Evolutionary conservation across 2,113 vertebrate genomes (phyloP).

Genomic region (Collichthys lucidus): DNA sequence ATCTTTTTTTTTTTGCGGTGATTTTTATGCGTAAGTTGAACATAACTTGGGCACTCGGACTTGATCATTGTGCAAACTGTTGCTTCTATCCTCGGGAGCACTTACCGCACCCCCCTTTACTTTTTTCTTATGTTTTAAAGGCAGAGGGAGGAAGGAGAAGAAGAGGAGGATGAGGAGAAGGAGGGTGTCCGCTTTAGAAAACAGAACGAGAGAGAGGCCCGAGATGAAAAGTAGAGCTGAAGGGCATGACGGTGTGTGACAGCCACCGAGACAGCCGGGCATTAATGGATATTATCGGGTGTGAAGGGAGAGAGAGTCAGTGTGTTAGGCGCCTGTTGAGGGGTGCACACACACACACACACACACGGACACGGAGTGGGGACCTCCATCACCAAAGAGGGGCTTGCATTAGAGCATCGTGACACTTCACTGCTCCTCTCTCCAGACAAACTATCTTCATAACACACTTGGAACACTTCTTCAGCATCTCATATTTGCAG

Average conservation of each 20-base stretch:
- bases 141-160: too few relatives aligned
- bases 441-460: conserved; percentile 14
- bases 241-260: conserved; percentile 63
- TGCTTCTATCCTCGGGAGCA: conserved; percentile 69
- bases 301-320: background rate
- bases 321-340: too few relatives aligned
- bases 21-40: conserved; percentile 44
- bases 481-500: conserved; percentile 16
- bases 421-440: conserved; percentile 38
- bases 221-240: conserved; percentile 63
- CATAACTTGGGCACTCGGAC: conserved; percentile 64
- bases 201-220: conserved; percentile 29
- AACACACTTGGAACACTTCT: background rate
- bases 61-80: conserved; percentile 78
- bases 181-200: conserved; percentile 3
- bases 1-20: background rate
- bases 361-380: background rate
- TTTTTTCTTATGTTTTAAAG: conserved; percentile 13
- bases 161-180: too few relatives aligned
- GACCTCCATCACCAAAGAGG: background rate
- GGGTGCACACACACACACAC: background rate
- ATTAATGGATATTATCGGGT: conserved; percentile 33
- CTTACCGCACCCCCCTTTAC: conserved; percentile 59
- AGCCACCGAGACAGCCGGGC: conserved; percentile 31
- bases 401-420: background rate